Conservation (phyloP, 1,140 invertebrate species). For the Melipona quadrifasciata region DNA sequence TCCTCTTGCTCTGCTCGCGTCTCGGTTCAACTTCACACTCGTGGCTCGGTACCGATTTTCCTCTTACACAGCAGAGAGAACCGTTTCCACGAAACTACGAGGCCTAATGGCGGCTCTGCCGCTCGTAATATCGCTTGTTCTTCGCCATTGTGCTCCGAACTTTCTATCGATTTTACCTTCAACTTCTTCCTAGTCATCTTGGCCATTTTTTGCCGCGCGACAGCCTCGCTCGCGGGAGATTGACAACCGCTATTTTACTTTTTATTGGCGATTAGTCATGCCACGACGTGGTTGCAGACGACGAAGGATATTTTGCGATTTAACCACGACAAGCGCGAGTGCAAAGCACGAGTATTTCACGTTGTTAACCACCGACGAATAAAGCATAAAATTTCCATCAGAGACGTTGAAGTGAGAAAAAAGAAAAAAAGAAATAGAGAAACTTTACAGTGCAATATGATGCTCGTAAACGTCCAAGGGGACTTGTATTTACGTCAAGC, state of each 20-base stretch:
- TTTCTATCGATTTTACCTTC: constrained; percentile 67
- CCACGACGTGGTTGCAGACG: not conserved
- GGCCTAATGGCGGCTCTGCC: constrained; percentile 64
- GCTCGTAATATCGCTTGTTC: constrained; percentile 65
- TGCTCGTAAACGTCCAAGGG: too few species aligned
- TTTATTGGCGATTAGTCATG: not conserved
- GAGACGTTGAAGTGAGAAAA: too few species aligned
- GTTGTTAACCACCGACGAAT: too few species aligned
- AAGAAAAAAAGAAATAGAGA: too few species aligned
- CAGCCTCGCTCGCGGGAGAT: not conserved
- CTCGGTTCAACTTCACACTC: not conserved
- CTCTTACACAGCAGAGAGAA: constrained; percentile 47
- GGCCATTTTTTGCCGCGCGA: not conserved
- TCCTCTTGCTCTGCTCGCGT: not conserved
- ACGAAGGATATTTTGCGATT: not conserved
- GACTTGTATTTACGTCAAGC: too few species aligned
- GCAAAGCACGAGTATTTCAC: too few species aligned
- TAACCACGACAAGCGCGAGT: too few species aligned
- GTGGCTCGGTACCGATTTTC: constrained; percentile 21
- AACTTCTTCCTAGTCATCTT: constrained; percentile 11
- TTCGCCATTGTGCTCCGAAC: constrained; percentile 68
- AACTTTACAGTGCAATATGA: too few species aligned
- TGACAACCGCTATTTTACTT: not conserved
- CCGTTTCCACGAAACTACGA: constrained; percentile 52
- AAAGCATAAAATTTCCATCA: too few species aligned